Base-by-base conservation (phyloP, 2,888 invertebrate genomes). In the Stegana nigrithorax region DNA sequence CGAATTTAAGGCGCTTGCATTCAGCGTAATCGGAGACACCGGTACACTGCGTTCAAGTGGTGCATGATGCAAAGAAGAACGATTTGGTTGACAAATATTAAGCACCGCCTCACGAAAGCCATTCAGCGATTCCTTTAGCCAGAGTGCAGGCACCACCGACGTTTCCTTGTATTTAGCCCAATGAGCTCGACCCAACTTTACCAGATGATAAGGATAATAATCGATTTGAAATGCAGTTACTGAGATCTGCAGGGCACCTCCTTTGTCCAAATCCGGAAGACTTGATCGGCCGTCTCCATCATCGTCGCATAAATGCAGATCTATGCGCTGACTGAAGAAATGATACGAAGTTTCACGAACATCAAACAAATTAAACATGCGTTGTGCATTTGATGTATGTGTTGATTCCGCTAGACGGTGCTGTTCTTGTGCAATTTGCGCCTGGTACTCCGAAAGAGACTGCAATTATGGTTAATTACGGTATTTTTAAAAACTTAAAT, bases 321-420 rank as follows among this genome's bases (percentile, higher is more conserved):
- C 97, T 77, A 99, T 94, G 78, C 95, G 90, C 67, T 96, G 95
- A 62, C 94, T 94, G 57, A 94, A 90, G 82, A 99, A 91, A 85
- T 99, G 99, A 87, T 98, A 97, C 0, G 98, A 98, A 0, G 99
- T 98, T 87, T 98, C 98, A 0, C 93, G 88, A n/a, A 98, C 95
- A 87, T 98, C 97, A 84, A 94, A 96, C 53, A 90, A 90, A 27
- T 91, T 90, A 86, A 96, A 97, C 85, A 93, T 89, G 70, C 91
- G 90, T 62, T 88, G 88, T 0, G 82, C 80, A 21, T 81, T 75
- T 4, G 83, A 74, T 25, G 74, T 62, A 80, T 86, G 66, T 83
- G 87, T 66, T 83, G 86, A 19, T 80, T 82, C 66, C 27, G 72
- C 70, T 21, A 73, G 72, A 81, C 84, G 72, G 65, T 78, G 81